Evolutionary conservation across 2,797 vertebrate genomes (phyloP).

Genomic region (Alca torda): DNA sequence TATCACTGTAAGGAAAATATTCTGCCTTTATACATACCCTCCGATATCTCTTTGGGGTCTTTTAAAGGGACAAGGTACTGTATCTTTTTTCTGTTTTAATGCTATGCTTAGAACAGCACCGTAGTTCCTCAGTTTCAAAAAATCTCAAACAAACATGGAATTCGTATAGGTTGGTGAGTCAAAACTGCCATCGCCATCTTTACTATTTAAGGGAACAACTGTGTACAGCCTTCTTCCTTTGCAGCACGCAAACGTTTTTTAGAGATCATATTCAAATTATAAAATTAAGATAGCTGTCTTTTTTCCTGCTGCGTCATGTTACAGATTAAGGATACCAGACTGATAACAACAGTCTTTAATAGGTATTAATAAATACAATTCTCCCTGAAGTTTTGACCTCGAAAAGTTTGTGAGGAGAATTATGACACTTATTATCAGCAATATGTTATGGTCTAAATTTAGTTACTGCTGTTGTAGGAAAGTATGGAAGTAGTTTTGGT

Average conservation of each 20-base stretch:
- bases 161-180: background rate
- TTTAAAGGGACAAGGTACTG: background rate
- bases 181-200: background rate
- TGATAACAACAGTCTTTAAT: background rate
- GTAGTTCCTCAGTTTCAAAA: background rate
- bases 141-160: background rate
- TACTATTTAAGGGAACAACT: background rate
- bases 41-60: rapidly evolving
- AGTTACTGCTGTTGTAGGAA: constrained; percentile 52
- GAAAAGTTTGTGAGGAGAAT: constrained; percentile 47
- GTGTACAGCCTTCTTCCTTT: background rate
- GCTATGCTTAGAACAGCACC: rapidly evolving
- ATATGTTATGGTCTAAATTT: constrained; percentile 46
- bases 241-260: rapidly evolving
- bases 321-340: background rate
- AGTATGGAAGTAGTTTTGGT: constrained; percentile 48
- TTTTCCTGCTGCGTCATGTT: background rate
- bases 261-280: background rate
- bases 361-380: constrained; percentile 19
- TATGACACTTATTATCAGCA: constrained; percentile 21
- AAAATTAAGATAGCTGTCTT: background rate
- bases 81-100: rapidly evolving
- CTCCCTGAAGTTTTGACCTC: constrained; percentile 47
- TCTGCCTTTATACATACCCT: rapidly evolving
- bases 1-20: rapidly evolving